Evolutionary conservation across 2,888 invertebrate genomes (phyloP), one percentile per base, ranked within the genome.

Genomic region (Mallateleia sp.): DNA sequence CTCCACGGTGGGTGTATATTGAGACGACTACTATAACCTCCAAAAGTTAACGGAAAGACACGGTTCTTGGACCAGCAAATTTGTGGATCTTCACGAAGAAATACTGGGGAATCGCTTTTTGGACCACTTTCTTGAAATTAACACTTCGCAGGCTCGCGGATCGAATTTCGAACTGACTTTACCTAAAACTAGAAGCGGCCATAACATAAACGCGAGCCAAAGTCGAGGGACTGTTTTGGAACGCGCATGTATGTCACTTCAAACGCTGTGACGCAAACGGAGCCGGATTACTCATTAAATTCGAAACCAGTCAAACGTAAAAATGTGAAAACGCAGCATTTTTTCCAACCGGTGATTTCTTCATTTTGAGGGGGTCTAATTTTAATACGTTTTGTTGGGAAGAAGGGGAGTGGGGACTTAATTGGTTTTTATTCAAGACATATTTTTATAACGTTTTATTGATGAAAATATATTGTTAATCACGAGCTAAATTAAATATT

Each of bases 151-250:
- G 38, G 14, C 2, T 38, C 38, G 38, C 38, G 42, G 32, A 62
- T 47, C 11, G 8, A 38, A 45, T 6, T 66, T 67, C 79, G 9
- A n/a, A 47, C 32, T 6, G 47, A 22, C 77, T 77, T 79, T 90
- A 94, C 95, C 95, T 95, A 90, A 95, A 95, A 91, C 91, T 93
- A 91, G 95, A 95, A 91, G 93, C 93, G 92, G 95, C 95, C 95
- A 95, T 95, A 91, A 92, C 94, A 87, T 69, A 60, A 79, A 32
- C 66, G 28, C 24, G 58, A 74, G 34, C 25, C 64, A 54, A 32
- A 80, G 38, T 52, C 25, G 50, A 60, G 28, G n/a, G 28, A 80
- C 71, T 72, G 71, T 72, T 79, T 79, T 52, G 62, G 15, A 58
- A 47, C 60, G 69, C 69, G 62, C 71, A 58, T 58, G 58, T 38